A percentile compares a stretch with the other conserved stretches of the same genome.
These are phyloP conservation scores for Mallotus villosus DNA, from an alignment of 2,797 vertebrate genomes.

Conservation along the genomic window DNA sequence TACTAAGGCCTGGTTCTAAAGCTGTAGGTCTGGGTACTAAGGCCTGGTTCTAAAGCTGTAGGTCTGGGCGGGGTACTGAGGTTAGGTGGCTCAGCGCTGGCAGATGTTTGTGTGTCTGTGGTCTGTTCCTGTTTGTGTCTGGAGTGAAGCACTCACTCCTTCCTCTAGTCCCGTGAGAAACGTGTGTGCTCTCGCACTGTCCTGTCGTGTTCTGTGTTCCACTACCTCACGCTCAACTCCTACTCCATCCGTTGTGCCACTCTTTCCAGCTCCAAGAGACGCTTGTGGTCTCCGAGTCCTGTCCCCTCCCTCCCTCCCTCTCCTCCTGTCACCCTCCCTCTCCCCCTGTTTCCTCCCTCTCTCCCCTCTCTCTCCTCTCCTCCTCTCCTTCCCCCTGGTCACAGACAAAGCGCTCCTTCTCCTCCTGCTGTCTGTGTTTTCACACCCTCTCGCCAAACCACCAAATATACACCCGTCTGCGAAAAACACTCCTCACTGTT, in stretches of 20 bases:
- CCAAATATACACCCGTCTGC: conserved; percentile 28
- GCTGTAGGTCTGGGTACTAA: neutral
- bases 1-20: neutral
- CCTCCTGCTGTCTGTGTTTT: conserved; percentile 29
- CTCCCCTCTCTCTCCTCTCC: neutral
- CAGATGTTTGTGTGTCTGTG: conserved; percentile 14
- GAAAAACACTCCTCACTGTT: conserved; percentile 34
- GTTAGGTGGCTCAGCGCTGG: conserved; percentile 37
- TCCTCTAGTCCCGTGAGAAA: neutral
- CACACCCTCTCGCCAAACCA: conserved; percentile 38
- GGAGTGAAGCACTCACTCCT: conserved; percentile 7
- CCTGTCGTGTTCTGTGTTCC: too few relatives aligned
- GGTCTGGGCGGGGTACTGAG: conserved; percentile 18
- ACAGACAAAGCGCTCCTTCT: conserved; percentile 36
- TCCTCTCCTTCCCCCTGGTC: neutral
- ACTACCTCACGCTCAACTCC: too few relatives aligned
- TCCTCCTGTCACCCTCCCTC: neutral
- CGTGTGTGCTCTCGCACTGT: too few relatives aligned
- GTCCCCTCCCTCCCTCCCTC: neutral
- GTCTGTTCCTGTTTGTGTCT: conserved; percentile 23
- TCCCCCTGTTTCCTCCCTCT: neutral
- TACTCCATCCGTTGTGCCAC: too few relatives aligned
- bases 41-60: conserved; percentile 14
- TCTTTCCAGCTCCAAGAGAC: too few relatives aligned
- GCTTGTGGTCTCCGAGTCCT: neutral